phyloP scores from a whole-genome alignment of 2,797 vertebrate species.

The Schizopygopsis malacanthus region DNA sequence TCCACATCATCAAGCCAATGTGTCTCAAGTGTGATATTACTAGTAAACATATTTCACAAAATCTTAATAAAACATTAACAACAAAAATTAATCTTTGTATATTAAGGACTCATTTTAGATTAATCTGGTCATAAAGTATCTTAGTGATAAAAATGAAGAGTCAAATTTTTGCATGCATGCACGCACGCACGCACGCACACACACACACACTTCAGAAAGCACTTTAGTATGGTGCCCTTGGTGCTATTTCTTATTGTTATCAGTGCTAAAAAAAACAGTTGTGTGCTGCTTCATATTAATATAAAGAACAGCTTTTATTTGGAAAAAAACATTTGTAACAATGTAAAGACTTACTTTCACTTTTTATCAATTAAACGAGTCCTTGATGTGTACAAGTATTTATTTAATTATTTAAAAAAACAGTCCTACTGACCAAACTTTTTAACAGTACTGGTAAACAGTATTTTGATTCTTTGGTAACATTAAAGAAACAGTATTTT shows the following conservation, averaged over 20 bases:
- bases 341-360: too few species aligned
- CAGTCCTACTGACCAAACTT: not conserved
- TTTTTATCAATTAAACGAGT: not conserved
- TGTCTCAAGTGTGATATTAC: constrained; percentile 17
- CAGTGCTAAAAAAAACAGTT: too few species aligned
- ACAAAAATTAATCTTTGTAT: not conserved
- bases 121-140: not conserved
- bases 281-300: too few species aligned
- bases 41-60: not conserved
- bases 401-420: not conserved
- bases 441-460: not conserved
- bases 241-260: too few species aligned
- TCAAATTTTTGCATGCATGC: not conserved
- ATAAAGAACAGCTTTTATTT: too few species aligned
- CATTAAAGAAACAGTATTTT: too few species aligned
- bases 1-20: constrained; percentile 7
- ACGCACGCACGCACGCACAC: not conserved
- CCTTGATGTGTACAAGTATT: not conserved
- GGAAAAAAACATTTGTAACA: not conserved
- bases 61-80: not conserved
- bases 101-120: not conserved
- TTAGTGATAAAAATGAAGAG: not conserved
- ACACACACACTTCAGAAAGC: too few species aligned
- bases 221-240: too few species aligned
- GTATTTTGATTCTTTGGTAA: too few species aligned